Percentiles rank a stretch among this genome's conserved stretches.
phyloP scores from a whole-genome alignment of 2,888 invertebrate species.

The Doris montereyensis region DNA sequence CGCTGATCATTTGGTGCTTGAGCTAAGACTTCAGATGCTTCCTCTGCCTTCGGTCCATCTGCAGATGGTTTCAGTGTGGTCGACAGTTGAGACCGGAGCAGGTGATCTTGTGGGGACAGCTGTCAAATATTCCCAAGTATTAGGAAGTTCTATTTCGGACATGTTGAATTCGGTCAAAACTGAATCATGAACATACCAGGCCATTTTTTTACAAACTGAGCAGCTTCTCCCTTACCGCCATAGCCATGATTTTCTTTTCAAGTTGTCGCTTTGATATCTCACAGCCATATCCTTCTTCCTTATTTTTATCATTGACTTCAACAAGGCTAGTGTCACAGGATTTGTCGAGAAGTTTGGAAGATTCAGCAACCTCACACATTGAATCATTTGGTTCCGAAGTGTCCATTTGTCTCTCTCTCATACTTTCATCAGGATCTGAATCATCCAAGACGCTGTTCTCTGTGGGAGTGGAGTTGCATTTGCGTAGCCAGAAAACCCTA shows the following conservation, averaged over 20 bases:
- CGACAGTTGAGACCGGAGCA: no score
- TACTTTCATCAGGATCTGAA: slow-evolving; percentile 41
- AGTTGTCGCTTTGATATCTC: slow-evolving; percentile 68
- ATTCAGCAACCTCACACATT: slow-evolving; percentile 17
- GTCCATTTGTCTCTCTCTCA: slow-evolving; percentile 8
- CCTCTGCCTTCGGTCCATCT: background rate
- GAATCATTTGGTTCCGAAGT: slow-evolving; percentile 35
- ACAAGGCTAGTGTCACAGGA: background rate
- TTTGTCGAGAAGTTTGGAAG: background rate
- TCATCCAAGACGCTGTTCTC: slow-evolving; percentile 43
- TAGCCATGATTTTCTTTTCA: slow-evolving; percentile 75
- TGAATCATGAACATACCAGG: slow-evolving; percentile 80
- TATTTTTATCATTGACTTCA: slow-evolving; percentile 21
- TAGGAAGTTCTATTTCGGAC: slow-evolving; percentile 75
- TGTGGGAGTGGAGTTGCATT: slow-evolving; percentile 48
- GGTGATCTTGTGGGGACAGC: slow-evolving; percentile 37
- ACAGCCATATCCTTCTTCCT: slow-evolving; percentile 46
- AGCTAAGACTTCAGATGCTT: background rate
- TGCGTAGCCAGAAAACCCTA: slow-evolving; percentile 76
- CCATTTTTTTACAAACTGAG: slow-evolving; percentile 76
- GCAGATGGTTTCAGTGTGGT: background rate
- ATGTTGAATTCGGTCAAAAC: slow-evolving; percentile 76
- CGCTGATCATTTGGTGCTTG: slow-evolving; percentile 45
- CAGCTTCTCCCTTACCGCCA: slow-evolving; percentile 78
- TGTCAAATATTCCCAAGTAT: slow-evolving; percentile 77